These are phyloP conservation scores for Hydractinia symbiolongicarpus DNA, from an alignment of 30 jellyfish, hydroid and myxozoan species.

Conservation along the genomic window DNA sequence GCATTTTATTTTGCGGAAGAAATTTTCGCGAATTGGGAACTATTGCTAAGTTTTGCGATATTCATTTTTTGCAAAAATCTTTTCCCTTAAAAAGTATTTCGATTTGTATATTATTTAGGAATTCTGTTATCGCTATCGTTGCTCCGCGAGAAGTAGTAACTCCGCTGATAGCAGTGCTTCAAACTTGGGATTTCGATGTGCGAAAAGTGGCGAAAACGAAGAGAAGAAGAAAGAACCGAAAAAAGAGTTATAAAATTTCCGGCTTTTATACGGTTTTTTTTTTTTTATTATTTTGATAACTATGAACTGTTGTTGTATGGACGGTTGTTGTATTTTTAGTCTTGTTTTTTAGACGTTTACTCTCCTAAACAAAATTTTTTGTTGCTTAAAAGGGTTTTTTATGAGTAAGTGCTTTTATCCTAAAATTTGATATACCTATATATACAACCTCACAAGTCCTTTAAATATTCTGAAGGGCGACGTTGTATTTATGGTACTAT, in stretches of 20 bases:
- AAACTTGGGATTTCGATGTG: slow-evolving; percentile 95
- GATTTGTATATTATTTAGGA: slow-evolving; percentile 36
- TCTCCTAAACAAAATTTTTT: no score
- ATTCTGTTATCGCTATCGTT: slow-evolving; percentile 86
- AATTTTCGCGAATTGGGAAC: not conserved
- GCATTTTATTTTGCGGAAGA: not conserved
- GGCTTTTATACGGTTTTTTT: not conserved
- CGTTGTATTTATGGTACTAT: no score
- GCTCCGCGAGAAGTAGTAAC: slow-evolving; percentile 83
- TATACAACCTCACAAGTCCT: no score
- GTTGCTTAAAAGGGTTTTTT: no score
- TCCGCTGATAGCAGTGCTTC: slow-evolving; percentile 91
- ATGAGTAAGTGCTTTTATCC: no score
- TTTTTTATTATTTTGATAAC: no score
- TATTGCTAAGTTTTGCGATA: not conserved
- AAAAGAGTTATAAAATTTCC: not conserved
- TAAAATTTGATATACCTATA: no score
- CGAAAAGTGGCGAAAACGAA: slow-evolving; percentile 29
- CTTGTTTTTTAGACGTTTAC: no score
- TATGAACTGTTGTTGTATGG: no score
- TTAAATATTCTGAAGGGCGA: no score
- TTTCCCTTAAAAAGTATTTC: not conserved
- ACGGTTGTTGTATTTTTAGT: no score
- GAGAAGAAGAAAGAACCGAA: slow-evolving; percentile 5
- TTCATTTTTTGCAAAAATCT: not conserved